Conservation (phyloP, 2,888 invertebrate species). For the Drosophila mulleri region DNA sequence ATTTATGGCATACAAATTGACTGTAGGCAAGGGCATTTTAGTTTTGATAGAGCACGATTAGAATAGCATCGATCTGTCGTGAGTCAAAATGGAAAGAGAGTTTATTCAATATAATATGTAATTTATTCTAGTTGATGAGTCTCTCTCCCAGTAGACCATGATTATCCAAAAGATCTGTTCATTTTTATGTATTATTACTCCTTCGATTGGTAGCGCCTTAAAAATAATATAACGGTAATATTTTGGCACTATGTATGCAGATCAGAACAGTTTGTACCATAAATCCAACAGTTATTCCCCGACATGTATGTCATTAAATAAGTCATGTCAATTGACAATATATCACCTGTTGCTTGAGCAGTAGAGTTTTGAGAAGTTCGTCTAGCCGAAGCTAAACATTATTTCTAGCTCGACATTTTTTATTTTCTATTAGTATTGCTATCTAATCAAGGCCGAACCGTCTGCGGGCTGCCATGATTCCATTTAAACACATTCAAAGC, state of each 20-base stretch:
- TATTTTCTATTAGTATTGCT: slow-evolving; percentile 17
- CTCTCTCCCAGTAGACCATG: too few relatives aligned
- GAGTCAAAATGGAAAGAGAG: background rate
- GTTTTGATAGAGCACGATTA: background rate
- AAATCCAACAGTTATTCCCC: too few relatives aligned
- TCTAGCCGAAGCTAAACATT: background rate
- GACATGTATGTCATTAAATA: too few relatives aligned
- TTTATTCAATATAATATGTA: background rate
- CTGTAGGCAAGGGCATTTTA: background rate
- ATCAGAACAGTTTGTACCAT: too few relatives aligned
- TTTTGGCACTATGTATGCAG: too few relatives aligned
- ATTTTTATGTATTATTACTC: background rate
- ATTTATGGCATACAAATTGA: background rate
- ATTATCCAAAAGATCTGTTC: background rate
- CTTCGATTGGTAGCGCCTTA: too few relatives aligned
- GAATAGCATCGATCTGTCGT: too few relatives aligned
- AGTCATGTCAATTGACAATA: too few relatives aligned
- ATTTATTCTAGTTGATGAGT: background rate
- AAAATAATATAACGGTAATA: too few relatives aligned
- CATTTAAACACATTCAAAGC: slow-evolving; percentile 17
- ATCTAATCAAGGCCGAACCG: slow-evolving; percentile 43
- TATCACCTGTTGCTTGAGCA: background rate
- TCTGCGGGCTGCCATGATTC: slow-evolving; percentile 27
- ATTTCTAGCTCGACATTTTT: background rate
- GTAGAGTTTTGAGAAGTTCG: slow-evolving; percentile 4